Percentiles rank a stretch among this genome's conserved stretches.
Evolutionary conservation across 2,797 vertebrate genomes (phyloP).

Genomic region (Prionace glauca): DNA sequence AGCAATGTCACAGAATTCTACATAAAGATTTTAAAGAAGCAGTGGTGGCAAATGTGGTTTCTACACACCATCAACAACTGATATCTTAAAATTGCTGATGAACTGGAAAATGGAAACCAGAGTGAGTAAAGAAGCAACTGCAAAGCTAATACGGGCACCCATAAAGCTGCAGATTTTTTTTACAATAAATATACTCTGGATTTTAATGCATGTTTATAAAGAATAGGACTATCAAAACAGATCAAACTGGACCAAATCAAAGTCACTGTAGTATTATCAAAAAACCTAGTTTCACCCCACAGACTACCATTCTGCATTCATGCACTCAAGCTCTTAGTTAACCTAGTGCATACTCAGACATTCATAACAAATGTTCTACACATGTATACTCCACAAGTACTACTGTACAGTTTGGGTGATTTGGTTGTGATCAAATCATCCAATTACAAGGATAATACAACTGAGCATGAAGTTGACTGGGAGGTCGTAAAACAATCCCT

Average conservation of each 20-base stretch:
- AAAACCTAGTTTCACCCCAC: not conserved
- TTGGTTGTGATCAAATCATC: slow-evolving; percentile 17
- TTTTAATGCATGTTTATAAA: not conserved
- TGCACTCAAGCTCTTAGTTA: not conserved
- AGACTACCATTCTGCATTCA: not conserved
- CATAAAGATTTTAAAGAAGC: not conserved
- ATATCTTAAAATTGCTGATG: not conserved
- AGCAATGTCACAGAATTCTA: not conserved
- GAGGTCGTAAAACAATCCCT: not conserved
- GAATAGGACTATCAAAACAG: not conserved
- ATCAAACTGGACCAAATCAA: not conserved
- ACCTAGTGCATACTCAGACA: not conserved
- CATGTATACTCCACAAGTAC: not conserved
- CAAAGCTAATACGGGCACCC: not conserved
- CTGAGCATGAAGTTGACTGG: not conserved
- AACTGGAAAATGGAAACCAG: not conserved
- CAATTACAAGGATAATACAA: slow-evolving; percentile 6
- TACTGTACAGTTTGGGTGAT: not conserved
- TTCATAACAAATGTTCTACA: not conserved
- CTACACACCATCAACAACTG: not conserved
- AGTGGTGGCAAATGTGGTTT: not conserved
- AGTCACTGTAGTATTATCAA: not conserved
- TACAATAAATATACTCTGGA: not conserved
- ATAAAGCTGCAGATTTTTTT: not conserved
- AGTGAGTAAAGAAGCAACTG: not conserved